Evolutionary conservation across 1,140 invertebrate genomes (phyloP).

Genomic region (Aphelinus atriplicis): DNA sequence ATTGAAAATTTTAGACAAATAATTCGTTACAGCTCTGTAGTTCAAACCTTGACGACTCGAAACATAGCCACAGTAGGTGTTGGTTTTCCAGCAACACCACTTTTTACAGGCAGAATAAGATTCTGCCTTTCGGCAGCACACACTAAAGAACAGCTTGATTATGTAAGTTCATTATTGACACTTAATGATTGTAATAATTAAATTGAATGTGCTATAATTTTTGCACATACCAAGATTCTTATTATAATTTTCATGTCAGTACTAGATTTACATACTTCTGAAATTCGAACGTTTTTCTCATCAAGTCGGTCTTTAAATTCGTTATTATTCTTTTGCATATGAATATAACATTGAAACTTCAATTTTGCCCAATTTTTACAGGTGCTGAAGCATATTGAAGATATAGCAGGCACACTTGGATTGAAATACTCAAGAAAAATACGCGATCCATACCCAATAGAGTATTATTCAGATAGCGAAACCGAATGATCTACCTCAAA

Average conservation of each 20-base stretch:
- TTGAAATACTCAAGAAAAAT: slow-evolving; percentile 77
- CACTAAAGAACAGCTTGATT: slow-evolving; percentile 94
- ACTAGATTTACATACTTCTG: no score
- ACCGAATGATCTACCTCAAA: slow-evolving; percentile 58
- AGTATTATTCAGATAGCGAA: slow-evolving; percentile 67
- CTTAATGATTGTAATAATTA: slow-evolving; percentile 13
- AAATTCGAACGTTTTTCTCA: background rate
- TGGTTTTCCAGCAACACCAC: slow-evolving; percentile 97
- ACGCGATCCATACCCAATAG: slow-evolving; percentile 69
- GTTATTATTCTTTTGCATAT: no score
- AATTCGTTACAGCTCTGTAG: slow-evolving; percentile 75
- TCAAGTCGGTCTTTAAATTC: background rate
- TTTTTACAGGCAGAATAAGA: slow-evolving; percentile 91
- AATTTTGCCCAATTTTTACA: slow-evolving; percentile 48
- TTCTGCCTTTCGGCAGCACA: slow-evolving; percentile 97
- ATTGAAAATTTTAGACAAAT: background rate
- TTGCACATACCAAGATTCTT: background rate
- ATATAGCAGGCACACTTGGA: slow-evolving; percentile 75
- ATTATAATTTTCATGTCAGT: no score
- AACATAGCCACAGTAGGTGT: slow-evolving; percentile 95
- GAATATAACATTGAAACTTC: background rate
- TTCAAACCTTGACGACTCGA: slow-evolving; percentile 81
- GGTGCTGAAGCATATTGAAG: slow-evolving; percentile 77
- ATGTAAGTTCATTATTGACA: slow-evolving; percentile 67
- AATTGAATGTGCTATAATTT: background rate